These are phyloP conservation scores for Oncopeltus fasciatus DNA, from an alignment of 1,140 invertebrate species.

Conservation along the genomic window DNA sequence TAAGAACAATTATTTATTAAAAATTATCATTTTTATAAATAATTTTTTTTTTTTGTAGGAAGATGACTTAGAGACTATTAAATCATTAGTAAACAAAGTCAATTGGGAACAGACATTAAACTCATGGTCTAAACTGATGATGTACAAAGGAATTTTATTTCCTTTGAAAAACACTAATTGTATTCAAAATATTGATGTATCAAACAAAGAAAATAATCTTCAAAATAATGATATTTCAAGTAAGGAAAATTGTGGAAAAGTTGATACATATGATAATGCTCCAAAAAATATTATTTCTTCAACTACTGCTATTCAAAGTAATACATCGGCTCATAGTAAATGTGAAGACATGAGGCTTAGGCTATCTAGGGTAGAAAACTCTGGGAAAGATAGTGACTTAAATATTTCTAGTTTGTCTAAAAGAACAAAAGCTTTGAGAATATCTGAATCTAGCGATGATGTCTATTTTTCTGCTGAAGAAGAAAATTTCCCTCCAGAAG, in stretches of 20 bases:
- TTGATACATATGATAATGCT: background rate
- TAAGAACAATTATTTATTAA: background rate
- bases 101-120: constrained; percentile 33
- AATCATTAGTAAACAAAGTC: constrained; percentile 28
- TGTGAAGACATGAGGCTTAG: background rate
- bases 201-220: too few relatives aligned
- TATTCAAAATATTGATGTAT: too few relatives aligned
- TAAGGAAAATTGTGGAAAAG: too few relatives aligned
- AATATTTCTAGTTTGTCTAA: too few relatives aligned
- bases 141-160: constrained; percentile 30
- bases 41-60: constrained; percentile 26
- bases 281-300: background rate
- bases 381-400: constrained; percentile 16
- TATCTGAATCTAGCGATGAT: background rate
- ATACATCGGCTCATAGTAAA: background rate
- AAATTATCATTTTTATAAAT: background rate
- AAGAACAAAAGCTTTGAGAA: too few relatives aligned
- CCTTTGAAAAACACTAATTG: too few relatives aligned
- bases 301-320: background rate
- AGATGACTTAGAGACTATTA: constrained; percentile 29
- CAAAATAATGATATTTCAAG: too few relatives aligned
- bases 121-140: constrained; percentile 33
- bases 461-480: constrained; percentile 5
- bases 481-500: too few relatives aligned
- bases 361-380: background rate